phyloP scores from a whole-genome alignment of 2,888 invertebrate genomes.

The Tinea semifulvella region DNA sequence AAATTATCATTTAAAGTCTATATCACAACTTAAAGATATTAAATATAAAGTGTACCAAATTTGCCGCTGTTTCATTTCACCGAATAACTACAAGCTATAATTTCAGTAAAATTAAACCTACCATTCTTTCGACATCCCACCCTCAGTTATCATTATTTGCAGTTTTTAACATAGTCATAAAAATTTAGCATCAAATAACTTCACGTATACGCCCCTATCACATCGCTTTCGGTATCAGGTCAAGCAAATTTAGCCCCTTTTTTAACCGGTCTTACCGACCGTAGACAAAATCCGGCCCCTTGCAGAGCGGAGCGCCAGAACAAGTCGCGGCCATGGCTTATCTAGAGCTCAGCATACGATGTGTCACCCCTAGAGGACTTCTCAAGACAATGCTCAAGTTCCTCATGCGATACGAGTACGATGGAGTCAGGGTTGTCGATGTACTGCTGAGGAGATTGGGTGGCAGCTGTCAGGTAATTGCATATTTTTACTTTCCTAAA shows the following conservation, averaged over 20 bases:
- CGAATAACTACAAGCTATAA: no score
- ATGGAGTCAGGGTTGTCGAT: conserved; percentile 83
- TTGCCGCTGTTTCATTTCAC: no score
- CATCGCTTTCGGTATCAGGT: conserved; percentile 10
- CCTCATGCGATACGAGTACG: conserved; percentile 83
- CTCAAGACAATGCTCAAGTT: conserved; percentile 86
- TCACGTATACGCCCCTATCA: background rate
- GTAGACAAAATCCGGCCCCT: conserved; percentile 57
- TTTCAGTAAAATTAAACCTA: no score
- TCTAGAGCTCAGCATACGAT: conserved; percentile 88
- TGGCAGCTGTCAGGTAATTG: conserved; percentile 73
- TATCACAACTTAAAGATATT: no score
- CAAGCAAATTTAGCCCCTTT: no score
- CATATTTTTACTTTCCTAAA: no score
- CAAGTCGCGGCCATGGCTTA: conserved; percentile 93
- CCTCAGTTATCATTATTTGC: no score
- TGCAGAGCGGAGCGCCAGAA: conserved; percentile 87
- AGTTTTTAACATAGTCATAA: no score
- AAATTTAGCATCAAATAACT: background rate
- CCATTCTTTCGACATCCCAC: no score
- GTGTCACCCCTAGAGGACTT: conserved; percentile 85
- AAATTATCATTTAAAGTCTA: no score
- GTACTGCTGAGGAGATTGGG: conserved; percentile 83
- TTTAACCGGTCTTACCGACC: conserved; percentile 25
- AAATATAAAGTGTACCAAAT: no score